These are phyloP conservation scores for Lepidocyrtoides sp. DNA, from an alignment of 2,888 invertebrate genomes.

Conservation along the genomic window DNA sequence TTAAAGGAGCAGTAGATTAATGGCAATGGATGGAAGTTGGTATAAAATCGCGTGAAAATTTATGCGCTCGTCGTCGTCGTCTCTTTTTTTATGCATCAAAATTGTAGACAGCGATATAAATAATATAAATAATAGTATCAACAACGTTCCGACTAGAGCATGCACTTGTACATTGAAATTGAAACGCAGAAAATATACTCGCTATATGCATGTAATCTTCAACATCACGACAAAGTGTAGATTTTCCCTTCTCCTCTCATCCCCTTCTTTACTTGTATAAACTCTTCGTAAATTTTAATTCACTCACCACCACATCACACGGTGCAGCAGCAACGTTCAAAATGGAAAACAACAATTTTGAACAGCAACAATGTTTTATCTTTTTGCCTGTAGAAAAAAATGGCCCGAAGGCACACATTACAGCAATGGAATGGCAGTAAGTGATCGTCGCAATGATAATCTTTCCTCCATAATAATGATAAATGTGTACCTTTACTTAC, in stretches of 20 bases:
- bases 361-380: neutral
- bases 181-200: too few relatives aligned
- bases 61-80: neutral
- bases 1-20: slow-evolving; percentile 10
- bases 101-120: neutral
- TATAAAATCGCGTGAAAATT: slow-evolving; percentile 35
- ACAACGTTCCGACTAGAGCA: too few relatives aligned
- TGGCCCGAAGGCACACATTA: slow-evolving; percentile 4
- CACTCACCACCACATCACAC: neutral
- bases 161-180: too few relatives aligned
- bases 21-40: slow-evolving; percentile 32
- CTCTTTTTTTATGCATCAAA: neutral
- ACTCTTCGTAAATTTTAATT: neutral
- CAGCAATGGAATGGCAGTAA: neutral
- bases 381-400: slow-evolving; percentile 24
- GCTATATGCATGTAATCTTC: too few relatives aligned
- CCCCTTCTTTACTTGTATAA: neutral
- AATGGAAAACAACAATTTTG: neutral
- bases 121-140: too few relatives aligned
- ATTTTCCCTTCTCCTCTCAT: neutral
- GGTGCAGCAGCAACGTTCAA: too few relatives aligned
- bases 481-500: neutral
- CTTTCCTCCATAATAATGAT: slow-evolving; percentile 1
- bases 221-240: too few relatives aligned
- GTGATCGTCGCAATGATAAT: neutral